Evolutionary conservation across 1,140 invertebrate species (phyloP), one percentile per base, ranked within the genome.

Genomic region (Drosophila ironensis): DNA sequence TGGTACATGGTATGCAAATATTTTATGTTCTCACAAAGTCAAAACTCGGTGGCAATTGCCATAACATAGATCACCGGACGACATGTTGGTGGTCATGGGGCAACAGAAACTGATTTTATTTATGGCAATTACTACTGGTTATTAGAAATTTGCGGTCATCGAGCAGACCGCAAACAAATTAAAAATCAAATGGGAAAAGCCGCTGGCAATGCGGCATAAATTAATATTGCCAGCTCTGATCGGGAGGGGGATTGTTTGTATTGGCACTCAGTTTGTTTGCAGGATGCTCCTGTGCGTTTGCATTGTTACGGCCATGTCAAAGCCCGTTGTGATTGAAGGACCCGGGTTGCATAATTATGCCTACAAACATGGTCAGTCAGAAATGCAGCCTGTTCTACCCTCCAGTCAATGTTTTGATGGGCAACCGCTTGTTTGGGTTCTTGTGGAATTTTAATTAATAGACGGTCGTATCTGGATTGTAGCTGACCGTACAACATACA

Each of bases 361-460:
- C 60, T 77, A 82, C 68, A 81, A 72, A 67, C 77, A 72, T 12
- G 40, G 14, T 48, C 64, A 69, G n/a, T 69, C 66, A 69, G n/a
- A n/a, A n/a, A 69, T 57, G 57, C 35, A 7, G 24, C 33, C 50
- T 25, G 33, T 22, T 12, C 12, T 3, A n/a, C n/a, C n/a, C n/a
- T n/a, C n/a, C n/a, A n/a, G n/a, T n/a, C n/a, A n/a, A n/a, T n/a
- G n/a, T n/a, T n/a, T n/a, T n/a, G n/a, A n/a, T n/a, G n/a, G n/a
- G 11, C 3, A 11, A 22, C 16, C 51, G 35, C 60, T 11, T 69
- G 46, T 46, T 42, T 53, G 25, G 17, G 47, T 64, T 72, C 72
- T 66, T 84, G 78, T 72, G 73, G 78, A 73, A 66, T 84, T 84
- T 84, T 81, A 81, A 81, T 81, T 81, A 81, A 81, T 81, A 82